Evolutionary conservation across 2,888 invertebrate genomes (phyloP), one percentile per base, ranked within the genome.

Genomic region (Siphlonurus alternatus): DNA sequence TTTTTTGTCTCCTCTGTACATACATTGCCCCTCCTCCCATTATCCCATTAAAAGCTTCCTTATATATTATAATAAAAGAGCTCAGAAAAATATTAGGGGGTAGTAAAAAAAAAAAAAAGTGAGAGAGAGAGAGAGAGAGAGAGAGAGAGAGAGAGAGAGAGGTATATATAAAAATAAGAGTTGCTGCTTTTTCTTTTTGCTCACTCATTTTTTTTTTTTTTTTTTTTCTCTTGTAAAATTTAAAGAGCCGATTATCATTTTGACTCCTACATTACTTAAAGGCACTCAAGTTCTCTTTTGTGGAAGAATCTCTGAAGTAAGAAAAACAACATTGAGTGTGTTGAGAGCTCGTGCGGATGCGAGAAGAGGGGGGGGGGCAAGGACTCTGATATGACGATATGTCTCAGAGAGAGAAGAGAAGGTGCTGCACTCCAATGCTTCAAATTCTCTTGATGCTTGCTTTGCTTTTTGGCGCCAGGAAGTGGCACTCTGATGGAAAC

Each of bases 201-300:
- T n/a, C 53, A 18, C 53, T 53, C 60, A 24, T 25, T 1, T 19
- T 53, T 19, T 2, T 19, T 53, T 19, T 2, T 19, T 53, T 19
- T 64, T 64, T 60, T 23, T 60, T 24, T 24, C 63, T 63, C 63
- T 61, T 59, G 67, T 64, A 67, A 66, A 24, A 63, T 56, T 66
- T 67, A 66, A 67, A 68, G 66, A 65, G 67, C 65, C 73, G 73
- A 74, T 74, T 73, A 74, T 74, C 73, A 74, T 74, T 74, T 74
- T 74, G 73, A 74, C 73, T 73, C 72, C 71, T 70, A 71, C 70
- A 71, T 71, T 71, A 71, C 73, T 74, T 73, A 73, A 53, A 53
- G 56, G 63, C 51, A 54, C 53, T 53, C 38, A 38, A 22, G 24
- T 2, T 22, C 22, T 60, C 60, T 60, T 60, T 60, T 60, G 60